Evolutionary conservation across 2,797 vertebrate species (phyloP), one percentile per base, ranked within the genome.

Genomic region (Todus mexicanus): DNA sequence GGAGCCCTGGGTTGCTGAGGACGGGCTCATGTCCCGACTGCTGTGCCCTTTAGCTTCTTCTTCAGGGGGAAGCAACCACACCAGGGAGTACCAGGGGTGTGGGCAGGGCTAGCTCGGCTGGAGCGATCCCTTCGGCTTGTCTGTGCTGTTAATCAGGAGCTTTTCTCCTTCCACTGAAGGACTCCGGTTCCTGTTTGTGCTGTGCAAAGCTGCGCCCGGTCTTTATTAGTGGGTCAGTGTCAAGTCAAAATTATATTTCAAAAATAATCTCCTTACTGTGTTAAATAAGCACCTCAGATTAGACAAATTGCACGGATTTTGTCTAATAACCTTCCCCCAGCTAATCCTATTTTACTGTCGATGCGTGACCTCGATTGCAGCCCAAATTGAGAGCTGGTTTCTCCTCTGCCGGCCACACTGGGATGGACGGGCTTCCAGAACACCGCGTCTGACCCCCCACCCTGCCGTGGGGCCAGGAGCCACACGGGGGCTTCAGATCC

Each of bases 251-350:
- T 84, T 84, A 92, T 84, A 76, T 87, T 95, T 84, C 33, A 8
- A 45, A n/a, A 76, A 66, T 95, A 95, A 96, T 95, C 95, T 93
- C 92, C 92, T 96, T 96, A 94, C 60, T 7, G 64, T 38, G 63
- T 84, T 92, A 69, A 95, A 94, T 85, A 94, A 95, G 86, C 88
- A 91, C 90, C 86, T 93, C 93, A 85, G 93, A 92, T 83, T 93
- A 82, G 31, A 59, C 92, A 82, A 94, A 95, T 90, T 95, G 94
- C 89, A 42, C 7, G 5, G 94, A 93, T 94, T 92, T 87, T 56
- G 84, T 15, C 84, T 93, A 84, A 92, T 86, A 94, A 90, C 93
- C 94, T 86, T 57, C 61, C 63, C 57, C 42, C 23, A 4, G 71
- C 48, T 95, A 90, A 95, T 95, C 93, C 90, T 63, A 38, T 95